Evolutionary conservation across 2,797 vertebrate species (phyloP).

Genomic region (Smutsia gigantea): DNA sequence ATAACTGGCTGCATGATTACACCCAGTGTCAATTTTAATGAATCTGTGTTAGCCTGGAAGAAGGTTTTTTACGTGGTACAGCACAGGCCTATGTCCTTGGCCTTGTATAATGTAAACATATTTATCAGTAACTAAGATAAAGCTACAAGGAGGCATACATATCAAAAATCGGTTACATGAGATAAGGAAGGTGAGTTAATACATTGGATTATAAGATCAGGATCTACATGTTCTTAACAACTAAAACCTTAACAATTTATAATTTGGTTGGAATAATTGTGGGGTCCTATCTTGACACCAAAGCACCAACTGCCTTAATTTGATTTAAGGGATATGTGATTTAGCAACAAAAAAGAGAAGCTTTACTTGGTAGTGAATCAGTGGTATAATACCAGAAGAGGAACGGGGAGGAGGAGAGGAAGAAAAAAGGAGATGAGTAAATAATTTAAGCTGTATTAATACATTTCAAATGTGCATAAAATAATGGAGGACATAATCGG

Average conservation of each 20-base stretch:
- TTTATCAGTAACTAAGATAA: constrained; percentile 17
- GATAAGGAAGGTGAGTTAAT: neutral
- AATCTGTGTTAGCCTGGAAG: neutral
- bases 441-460: neutral
- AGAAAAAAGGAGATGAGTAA: neutral
- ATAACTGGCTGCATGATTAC: neutral
- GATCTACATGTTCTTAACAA: constrained; percentile 34
- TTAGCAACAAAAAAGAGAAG: neutral
- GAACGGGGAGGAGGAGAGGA: neutral
- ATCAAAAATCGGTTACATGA: neutral
- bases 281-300: neutral
- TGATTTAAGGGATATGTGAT: neutral
- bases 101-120: neutral
- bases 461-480: neutral
- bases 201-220: constrained; percentile 9
- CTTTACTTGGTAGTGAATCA: neutral
- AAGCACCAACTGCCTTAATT: constrained; percentile 34
- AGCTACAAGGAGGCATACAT: neutral
- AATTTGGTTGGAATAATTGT: constrained; percentile 39
- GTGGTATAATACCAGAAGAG: neutral
- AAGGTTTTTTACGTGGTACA: neutral
- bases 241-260: constrained; percentile 26
- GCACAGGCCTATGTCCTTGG: neutral
- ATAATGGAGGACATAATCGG: neutral
- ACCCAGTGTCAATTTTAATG: neutral